Conservation (phyloP, 2,888 invertebrate species). For the Pantelozetes paolii region DNA sequence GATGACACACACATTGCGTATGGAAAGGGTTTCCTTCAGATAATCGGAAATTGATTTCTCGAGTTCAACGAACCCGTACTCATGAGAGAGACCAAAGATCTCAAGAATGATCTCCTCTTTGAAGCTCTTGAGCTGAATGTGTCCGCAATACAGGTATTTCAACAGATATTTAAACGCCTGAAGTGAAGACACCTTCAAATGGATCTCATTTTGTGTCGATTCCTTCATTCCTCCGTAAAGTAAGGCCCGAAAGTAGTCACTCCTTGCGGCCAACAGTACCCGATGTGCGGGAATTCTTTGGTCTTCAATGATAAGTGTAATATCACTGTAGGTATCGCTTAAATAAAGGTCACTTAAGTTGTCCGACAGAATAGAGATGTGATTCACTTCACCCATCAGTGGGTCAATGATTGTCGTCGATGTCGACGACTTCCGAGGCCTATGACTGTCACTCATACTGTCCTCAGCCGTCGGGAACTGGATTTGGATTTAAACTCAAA, state of each 20-base stretch:
- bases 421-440: slow-evolving; percentile 30
- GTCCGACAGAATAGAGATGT: slow-evolving; percentile 70
- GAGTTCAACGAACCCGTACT: slow-evolving; percentile 88
- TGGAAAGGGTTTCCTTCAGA: slow-evolving; percentile 76
- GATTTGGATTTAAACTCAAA: background rate
- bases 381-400: slow-evolving; percentile 63
- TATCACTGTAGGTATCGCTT: slow-evolving; percentile 84
- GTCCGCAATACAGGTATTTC: slow-evolving; percentile 91
- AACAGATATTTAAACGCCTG: slow-evolving; percentile 82
- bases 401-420: slow-evolving; percentile 46
- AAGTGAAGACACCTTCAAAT: slow-evolving; percentile 73
- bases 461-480: background rate
- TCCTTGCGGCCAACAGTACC: slow-evolving; percentile 87
- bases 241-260: slow-evolving; percentile 79
- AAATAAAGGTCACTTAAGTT: slow-evolving; percentile 79
- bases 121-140: slow-evolving; percentile 60
- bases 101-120: slow-evolving; percentile 60
- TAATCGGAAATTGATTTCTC: slow-evolving; percentile 90
- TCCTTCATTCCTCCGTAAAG: slow-evolving; percentile 63
- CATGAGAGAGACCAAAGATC: slow-evolving; percentile 80
- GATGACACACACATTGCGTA: slow-evolving; percentile 88
- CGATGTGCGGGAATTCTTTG: slow-evolving; percentile 65
- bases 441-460: slow-evolving; percentile 40
- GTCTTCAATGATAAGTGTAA: slow-evolving; percentile 78
- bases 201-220: slow-evolving; percentile 71